Conservation (phyloP, 2,888 invertebrate genomes). For the Caenorhabditis sp. region DNA sequence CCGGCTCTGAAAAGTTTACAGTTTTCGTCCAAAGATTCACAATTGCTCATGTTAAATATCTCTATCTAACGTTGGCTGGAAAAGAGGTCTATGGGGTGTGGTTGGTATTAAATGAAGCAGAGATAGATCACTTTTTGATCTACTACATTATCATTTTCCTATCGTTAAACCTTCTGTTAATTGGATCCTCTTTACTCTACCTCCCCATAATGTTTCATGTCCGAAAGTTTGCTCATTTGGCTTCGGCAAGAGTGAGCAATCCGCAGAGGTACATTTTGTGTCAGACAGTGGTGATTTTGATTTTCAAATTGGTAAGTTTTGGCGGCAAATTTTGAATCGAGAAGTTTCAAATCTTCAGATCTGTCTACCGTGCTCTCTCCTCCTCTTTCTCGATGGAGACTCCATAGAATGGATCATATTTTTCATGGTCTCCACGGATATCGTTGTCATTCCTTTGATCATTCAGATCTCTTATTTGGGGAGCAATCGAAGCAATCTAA, state of each 20-base stretch:
- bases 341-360: not conserved
- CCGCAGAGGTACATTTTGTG: conserved; percentile 12
- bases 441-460: conserved; percentile 4
- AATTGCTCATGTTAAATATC: not conserved
- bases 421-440: not conserved
- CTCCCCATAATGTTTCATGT: not conserved
- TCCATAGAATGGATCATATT: not conserved
- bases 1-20: not conserved
- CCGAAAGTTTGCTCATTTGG: not conserved
- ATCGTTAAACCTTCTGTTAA: not conserved
- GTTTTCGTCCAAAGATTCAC: not conserved
- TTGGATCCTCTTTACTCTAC: not conserved
- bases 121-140: too few relatives aligned
- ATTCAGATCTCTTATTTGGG: conserved; percentile 20
- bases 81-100: not conserved
- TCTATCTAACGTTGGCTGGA: not conserved
- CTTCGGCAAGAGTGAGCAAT: not conserved
- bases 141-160: too few relatives aligned
- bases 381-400: not conserved
- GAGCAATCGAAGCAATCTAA: conserved; percentile 4
- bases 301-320: conserved; percentile 11
- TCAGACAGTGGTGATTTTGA: not conserved
- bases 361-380: not conserved
- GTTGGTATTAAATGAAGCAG: not conserved
- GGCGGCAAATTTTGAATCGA: too few relatives aligned